Evolutionary conservation across 1,140 invertebrate species (phyloP).

Genomic region (Watersipora subatra): DNA sequence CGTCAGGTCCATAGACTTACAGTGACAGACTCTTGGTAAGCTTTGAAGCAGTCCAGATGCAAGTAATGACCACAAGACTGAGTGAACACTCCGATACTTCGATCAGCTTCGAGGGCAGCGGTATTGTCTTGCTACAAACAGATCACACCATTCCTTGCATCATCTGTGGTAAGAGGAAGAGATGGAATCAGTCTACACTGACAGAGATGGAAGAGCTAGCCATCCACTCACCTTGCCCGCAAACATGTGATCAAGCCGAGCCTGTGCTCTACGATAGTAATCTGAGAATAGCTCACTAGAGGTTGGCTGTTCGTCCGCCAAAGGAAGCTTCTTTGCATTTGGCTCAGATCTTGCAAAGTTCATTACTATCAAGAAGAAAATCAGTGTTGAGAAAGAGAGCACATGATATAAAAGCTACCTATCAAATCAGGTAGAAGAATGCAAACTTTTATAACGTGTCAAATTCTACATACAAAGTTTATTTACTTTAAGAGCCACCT

Average conservation of each 20-base stretch:
- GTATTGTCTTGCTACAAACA: constrained; percentile 63
- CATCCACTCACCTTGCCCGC: neutral
- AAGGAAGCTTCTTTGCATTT: neutral
- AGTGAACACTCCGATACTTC: constrained; percentile 84
- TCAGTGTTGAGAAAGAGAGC: too few relatives aligned
- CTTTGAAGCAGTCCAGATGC: constrained; percentile 78
- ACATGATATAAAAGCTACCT: too few relatives aligned
- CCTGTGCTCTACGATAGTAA: neutral
- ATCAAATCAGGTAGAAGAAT: too few relatives aligned
- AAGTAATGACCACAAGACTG: constrained; percentile 91
- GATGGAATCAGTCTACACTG: too few relatives aligned
- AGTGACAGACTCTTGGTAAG: constrained; percentile 68
- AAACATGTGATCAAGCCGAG: constrained; percentile 4
- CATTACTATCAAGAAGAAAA: constrained; percentile 3
- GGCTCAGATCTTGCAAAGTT: constrained; percentile 3
- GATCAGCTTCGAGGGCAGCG: constrained; percentile 69
- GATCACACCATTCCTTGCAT: too few relatives aligned
- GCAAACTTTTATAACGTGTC: too few relatives aligned
- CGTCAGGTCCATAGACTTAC: constrained; percentile 35
- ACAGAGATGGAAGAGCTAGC: too few relatives aligned
- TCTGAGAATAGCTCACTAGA: neutral
- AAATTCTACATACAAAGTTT: too few relatives aligned
- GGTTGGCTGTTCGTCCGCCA: constrained; percentile 8
- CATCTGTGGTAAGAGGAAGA: too few relatives aligned
- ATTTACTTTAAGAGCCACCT: too few relatives aligned